Percentiles rank a stretch among this genome's conserved stretches.
Conservation (phyloP, 2,888 invertebrate species). For the Pandemis corylana region DNA sequence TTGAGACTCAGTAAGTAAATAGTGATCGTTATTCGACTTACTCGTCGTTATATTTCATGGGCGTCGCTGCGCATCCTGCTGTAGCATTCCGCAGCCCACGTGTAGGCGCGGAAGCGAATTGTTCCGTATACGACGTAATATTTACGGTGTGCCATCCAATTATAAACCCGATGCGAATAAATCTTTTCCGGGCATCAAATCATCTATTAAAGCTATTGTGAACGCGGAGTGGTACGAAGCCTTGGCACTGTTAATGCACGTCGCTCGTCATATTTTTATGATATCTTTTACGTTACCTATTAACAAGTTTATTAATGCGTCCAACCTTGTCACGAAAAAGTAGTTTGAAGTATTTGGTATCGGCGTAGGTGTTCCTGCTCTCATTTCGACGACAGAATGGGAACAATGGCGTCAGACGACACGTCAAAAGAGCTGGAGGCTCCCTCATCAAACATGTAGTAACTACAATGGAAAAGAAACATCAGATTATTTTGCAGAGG, state of each 20-base stretch:
- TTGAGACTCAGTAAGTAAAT: neutral
- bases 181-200: neutral
- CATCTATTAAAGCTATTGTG: neutral
- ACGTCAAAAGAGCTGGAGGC: neutral
- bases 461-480: no score
- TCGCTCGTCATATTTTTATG: slow-evolving; percentile 1
- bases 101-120: neutral
- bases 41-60: neutral
- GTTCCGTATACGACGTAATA: neutral
- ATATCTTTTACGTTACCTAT: neutral
- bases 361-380: neutral
- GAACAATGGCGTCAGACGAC: neutral
- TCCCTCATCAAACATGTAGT: no score
- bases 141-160: neutral
- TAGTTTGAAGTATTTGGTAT: neutral
- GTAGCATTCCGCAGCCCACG: neutral
- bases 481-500: no score
- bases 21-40: neutral
- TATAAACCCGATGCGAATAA: neutral
- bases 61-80: neutral
- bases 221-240: neutral
- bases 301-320: slow-evolving; percentile 1
- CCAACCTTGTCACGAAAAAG: slow-evolving; percentile 7
- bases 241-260: slow-evolving; percentile 9
- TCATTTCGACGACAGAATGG: neutral